phyloP scores from a whole-genome alignment of 2,888 invertebrate species.

The Leistus spinibarbis region DNA sequence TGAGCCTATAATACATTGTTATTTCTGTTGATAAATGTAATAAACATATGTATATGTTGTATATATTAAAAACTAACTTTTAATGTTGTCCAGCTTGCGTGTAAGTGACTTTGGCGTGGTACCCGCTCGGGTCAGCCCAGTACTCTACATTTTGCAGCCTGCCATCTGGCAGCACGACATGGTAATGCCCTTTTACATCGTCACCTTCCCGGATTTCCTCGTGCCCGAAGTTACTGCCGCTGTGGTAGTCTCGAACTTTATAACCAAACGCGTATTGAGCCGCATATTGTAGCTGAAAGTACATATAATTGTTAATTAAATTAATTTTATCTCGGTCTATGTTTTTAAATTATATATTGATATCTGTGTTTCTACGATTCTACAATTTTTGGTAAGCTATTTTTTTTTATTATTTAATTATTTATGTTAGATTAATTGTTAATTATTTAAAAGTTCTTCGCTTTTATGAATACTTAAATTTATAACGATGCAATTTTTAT shows the following conservation, averaged over 20 bases:
- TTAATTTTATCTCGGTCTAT: too few species aligned
- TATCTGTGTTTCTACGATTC: too few species aligned
- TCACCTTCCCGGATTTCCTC: constrained; percentile 72
- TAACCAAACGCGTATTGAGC: constrained; percentile 66
- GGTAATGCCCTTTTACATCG: constrained; percentile 74
- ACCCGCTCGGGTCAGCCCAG: constrained; percentile 76
- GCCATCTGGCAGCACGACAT: constrained; percentile 79
- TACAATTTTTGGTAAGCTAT: too few species aligned
- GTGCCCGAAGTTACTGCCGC: constrained; percentile 79
- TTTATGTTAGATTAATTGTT: neutral
- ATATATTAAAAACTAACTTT: constrained; percentile 3
- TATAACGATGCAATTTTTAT: too few species aligned
- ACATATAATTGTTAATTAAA: too few species aligned
- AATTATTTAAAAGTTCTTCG: too few species aligned
- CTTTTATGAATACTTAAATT: too few species aligned
- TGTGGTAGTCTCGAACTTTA: constrained; percentile 70
- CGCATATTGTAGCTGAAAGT: constrained; percentile 52
- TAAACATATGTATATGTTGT: neutral
- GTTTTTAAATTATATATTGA: too few species aligned
- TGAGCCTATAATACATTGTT: neutral
- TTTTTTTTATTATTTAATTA: neutral
- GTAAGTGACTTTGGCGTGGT: constrained; percentile 78
- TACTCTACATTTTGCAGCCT: constrained; percentile 79
- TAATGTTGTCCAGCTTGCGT: constrained; percentile 50
- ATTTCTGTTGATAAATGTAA: neutral